Evolutionary conservation across 1,140 invertebrate species (phyloP), one percentile per base, ranked within the genome.

Genomic region (Idris sp.): DNA sequence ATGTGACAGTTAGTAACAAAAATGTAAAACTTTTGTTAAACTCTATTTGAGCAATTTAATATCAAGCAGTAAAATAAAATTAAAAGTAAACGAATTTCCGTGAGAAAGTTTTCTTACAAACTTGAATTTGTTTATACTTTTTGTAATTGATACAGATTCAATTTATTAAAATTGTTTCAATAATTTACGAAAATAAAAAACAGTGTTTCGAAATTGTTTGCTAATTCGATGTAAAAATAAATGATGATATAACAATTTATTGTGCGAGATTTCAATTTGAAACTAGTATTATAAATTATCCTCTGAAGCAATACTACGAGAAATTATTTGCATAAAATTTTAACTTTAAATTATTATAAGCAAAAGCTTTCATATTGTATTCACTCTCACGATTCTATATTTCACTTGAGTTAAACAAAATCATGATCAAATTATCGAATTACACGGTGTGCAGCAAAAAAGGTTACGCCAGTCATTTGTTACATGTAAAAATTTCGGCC

Each of bases 381-480:
- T 51, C 43, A 26, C 41, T 75, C 58, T 64, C 56, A 69, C 64
- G 64, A 58, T 58, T 75, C 58, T 64, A 59, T 44, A 41, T 61
- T 75, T 75, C 65, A 54, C 28, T 10, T 53, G 69, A 54, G 26
- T 18, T 25, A 44, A 4, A 28, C 16, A 62, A 62, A 74, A 53
- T 58, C 35, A 65, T 58, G 36, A 74, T 74, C 46, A 58, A 54
- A 53, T 65, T 53, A 53, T 40, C 48, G 41, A 59, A 53, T 62
- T 46, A 65, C 44, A 49, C 31, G 46, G 14, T 19, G 19, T n/a
- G n/a, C 46, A 14, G 6, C 6, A n/a, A 16, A 33, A 30, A 62
- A 56, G 33, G 33, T 53, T 65, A 53, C n/a, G n/a, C n/a, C n/a
- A 64, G 64, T 68, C 54, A 67, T 74, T 16, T 22, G 19, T 22